phyloP scores from a whole-genome alignment of 1,140 invertebrate genomes.

The Penaeus japonicus region DNA sequence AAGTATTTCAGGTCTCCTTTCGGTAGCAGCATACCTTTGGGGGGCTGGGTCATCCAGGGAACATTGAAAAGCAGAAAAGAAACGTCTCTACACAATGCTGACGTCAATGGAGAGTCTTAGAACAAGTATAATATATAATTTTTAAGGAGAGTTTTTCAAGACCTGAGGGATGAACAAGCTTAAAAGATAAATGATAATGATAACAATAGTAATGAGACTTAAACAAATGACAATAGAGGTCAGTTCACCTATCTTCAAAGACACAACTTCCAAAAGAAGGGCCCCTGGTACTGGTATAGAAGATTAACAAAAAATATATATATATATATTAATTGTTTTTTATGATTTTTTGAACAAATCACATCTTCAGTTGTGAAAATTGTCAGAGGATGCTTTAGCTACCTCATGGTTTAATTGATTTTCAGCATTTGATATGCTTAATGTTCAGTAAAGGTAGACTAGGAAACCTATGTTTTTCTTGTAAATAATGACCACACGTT shows the following conservation, averaged over 20 bases:
- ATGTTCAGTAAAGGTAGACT: too few species aligned
- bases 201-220: too few species aligned
- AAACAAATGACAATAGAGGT: not conserved
- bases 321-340: too few species aligned
- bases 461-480: too few species aligned
- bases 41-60: slow-evolving; percentile 31
- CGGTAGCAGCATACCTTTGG: not conserved
- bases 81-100: slow-evolving; percentile 19
- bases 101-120: not conserved
- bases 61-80: slow-evolving; percentile 6
- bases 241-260: not conserved
- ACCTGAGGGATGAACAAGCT: too few species aligned
- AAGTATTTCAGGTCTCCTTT: slow-evolving; percentile 28
- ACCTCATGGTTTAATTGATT: too few species aligned
- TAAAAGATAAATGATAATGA: too few species aligned
- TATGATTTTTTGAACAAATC: too few species aligned
- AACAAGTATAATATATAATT: not conserved
- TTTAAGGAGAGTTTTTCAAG: not conserved
- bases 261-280: not conserved
- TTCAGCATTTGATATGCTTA: too few species aligned
- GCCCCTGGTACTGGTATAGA: not conserved
- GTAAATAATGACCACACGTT: too few species aligned
- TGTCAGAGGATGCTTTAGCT: too few species aligned
- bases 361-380: too few species aligned
- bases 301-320: not conserved